Percentiles rank a stretch among this genome's conserved stretches.
phyloP scores from a whole-genome alignment of 2,888 invertebrate species.

The Gerris lacustris region DNA sequence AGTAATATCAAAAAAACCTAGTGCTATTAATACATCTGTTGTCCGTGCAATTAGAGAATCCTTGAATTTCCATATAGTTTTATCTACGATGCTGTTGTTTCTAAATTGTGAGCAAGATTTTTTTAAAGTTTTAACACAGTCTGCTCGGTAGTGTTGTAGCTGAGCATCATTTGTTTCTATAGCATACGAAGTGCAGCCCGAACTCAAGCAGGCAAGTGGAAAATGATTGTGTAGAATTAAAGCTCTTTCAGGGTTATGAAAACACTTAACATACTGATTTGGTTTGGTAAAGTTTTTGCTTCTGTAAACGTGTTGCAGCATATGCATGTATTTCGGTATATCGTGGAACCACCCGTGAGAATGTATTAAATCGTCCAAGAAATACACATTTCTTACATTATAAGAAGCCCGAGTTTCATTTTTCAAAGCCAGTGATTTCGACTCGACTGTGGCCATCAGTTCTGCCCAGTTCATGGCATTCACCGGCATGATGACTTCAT shows the following conservation, averaged over 20 bases:
- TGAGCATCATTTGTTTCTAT: constrained; percentile 73
- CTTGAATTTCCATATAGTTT: constrained; percentile 78
- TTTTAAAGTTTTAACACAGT: constrained; percentile 77
- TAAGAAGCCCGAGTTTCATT: constrained; percentile 61
- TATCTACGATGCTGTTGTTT: constrained; percentile 68
- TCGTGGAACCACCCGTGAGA: constrained; percentile 67
- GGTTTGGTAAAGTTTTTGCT: constrained; percentile 85
- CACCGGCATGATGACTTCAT: constrained; percentile 87
- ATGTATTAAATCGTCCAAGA: constrained; percentile 73
- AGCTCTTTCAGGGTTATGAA: constrained; percentile 81
- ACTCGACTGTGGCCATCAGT: constrained; percentile 59
- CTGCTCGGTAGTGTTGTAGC: constrained; percentile 85
- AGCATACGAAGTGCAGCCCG: constrained; percentile 67
- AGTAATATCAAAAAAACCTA: constrained; percentile 50
- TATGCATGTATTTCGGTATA: constrained; percentile 75
- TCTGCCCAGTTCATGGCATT: constrained; percentile 59
- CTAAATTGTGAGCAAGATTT: constrained; percentile 72
- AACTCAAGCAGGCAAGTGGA: constrained; percentile 73
- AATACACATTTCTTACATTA: constrained; percentile 85
- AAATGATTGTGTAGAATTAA: constrained; percentile 86
- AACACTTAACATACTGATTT: constrained; percentile 85
- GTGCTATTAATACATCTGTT: constrained; percentile 53
- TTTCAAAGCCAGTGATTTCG: constrained; percentile 54
- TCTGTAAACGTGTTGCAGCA: constrained; percentile 83
- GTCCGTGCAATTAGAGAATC: constrained; percentile 58